These are phyloP conservation scores for Zoroaster sp. DNA, from an alignment of 53 echinoderm and acorn worm genomes.

Conservation along the genomic window DNA sequence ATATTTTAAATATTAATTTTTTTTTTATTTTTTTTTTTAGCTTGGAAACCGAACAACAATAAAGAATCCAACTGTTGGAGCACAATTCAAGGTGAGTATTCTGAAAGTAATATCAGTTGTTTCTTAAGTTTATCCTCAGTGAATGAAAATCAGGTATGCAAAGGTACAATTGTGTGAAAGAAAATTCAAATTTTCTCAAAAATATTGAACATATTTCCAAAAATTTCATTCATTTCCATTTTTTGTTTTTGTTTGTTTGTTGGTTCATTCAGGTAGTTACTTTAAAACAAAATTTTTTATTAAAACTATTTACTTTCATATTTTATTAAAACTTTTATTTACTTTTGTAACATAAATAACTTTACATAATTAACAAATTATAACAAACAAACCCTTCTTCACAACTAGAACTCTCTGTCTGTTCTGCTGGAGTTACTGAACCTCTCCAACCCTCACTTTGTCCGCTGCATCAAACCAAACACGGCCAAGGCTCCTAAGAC, in stretches of 20 bases:
- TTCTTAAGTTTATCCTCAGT: no score
- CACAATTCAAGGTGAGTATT: constrained; percentile 89
- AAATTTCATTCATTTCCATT: no score
- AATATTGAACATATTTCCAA: no score
- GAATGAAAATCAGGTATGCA: no score
- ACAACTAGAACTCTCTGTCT: constrained; percentile 77
- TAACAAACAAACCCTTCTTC: neutral
- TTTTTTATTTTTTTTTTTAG: neutral
- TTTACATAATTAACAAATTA: no score
- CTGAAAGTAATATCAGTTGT: no score
- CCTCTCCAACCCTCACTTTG: constrained; percentile 91
- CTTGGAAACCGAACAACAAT: constrained; percentile 44
- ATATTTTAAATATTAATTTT: neutral
- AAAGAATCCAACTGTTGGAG: constrained; percentile 90
- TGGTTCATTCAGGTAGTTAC: no score
- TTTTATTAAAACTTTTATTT: neutral
- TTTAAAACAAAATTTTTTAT: neutral
- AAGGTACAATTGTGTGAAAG: no score
- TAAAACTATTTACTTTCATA: no score
- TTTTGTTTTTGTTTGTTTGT: no score
- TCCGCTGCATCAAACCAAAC: constrained; percentile 96
- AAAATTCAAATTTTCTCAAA: no score
- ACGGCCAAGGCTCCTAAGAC: constrained; percentile 68
- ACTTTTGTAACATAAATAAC: no score
- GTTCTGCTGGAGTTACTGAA: constrained; percentile 88